phyloP scores from a whole-genome alignment of 2,113 vertebrate species.

The Corythornis vintsioides region DNA sequence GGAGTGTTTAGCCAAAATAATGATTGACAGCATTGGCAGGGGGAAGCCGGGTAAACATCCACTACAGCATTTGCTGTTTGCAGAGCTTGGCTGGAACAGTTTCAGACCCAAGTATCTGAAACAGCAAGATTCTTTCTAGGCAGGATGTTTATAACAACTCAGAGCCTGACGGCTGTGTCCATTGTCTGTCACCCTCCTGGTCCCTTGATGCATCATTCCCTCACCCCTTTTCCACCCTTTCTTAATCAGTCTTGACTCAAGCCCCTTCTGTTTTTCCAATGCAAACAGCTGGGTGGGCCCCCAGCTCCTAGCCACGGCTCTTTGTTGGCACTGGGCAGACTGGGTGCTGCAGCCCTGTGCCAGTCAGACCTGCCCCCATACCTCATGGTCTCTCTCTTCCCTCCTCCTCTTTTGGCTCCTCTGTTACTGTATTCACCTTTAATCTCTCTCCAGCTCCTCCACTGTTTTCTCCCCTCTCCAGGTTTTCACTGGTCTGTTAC shows the following conservation, averaged over 20 bases:
- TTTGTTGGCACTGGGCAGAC: not conserved
- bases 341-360: not conserved
- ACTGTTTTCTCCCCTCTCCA: not conserved
- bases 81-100: not conserved
- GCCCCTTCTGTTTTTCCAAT: fast-evolving
- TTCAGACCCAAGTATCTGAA: not conserved
- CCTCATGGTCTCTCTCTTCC: not conserved
- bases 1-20: not conserved
- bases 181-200: not conserved
- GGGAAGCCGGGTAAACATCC: not conserved
- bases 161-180: not conserved
- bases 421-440: not conserved
- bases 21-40: not conserved
- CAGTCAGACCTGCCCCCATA: fast-evolving
- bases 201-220: not conserved
- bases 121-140: not conserved
- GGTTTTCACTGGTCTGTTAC: not conserved
- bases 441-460: not conserved
- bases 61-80: not conserved
- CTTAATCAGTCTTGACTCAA: fast-evolving
- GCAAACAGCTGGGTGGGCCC: fast-evolving
- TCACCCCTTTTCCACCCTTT: not conserved
- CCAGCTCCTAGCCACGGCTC: fast-evolving
- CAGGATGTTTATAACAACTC: slow-evolving; percentile 36
- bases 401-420: not conserved